These are phyloP conservation scores for Cheilosia vulpina DNA, from an alignment of 2,888 invertebrate species.

Conservation along the genomic window DNA sequence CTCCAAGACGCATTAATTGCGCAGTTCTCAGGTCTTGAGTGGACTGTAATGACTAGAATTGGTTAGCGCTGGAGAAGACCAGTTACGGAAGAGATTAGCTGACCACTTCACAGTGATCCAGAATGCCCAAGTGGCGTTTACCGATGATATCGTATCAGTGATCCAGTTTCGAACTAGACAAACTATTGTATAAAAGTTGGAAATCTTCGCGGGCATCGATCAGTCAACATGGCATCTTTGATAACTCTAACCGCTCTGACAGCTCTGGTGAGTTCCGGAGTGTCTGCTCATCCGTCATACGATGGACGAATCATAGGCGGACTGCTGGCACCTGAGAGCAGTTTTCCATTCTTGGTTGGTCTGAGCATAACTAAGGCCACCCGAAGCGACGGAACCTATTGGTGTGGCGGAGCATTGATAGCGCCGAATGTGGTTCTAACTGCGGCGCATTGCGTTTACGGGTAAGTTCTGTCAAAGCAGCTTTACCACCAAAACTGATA, in stretches of 20 bases:
- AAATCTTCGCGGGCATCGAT: background rate
- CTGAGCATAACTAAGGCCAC: slow-evolving; percentile 75
- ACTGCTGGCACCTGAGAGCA: slow-evolving; percentile 78
- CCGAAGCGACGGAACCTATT: slow-evolving; percentile 76
- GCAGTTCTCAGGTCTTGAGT: slow-evolving; percentile 51
- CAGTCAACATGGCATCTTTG: slow-evolving; percentile 57
- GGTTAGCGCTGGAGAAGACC: slow-evolving; percentile 40
- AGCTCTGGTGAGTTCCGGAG: slow-evolving; percentile 6
- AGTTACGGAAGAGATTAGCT: slow-evolving; percentile 31
- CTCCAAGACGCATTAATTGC: slow-evolving; percentile 36
- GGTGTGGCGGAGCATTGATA: slow-evolving; percentile 82
- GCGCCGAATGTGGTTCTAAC: slow-evolving; percentile 78
- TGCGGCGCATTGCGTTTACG: slow-evolving; percentile 81
- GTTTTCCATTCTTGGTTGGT: slow-evolving; percentile 81
- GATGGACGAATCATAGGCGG: slow-evolving; percentile 81
- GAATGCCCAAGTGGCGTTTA: slow-evolving; percentile 45
- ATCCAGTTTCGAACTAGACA: slow-evolving; percentile 43
- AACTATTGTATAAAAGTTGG: slow-evolving; percentile 51
- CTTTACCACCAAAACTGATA: background rate
- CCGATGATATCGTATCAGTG: slow-evolving; percentile 58
- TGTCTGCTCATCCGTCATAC: slow-evolving; percentile 15
- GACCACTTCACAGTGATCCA: slow-evolving; percentile 57
- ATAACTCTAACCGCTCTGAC: slow-evolving; percentile 26
- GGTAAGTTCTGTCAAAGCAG: slow-evolving; percentile 62
- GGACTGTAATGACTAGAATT: slow-evolving; percentile 4